Evolutionary conservation across 2,113 vertebrate species (phyloP).

Genomic region (Pantherophis guttatus): DNA sequence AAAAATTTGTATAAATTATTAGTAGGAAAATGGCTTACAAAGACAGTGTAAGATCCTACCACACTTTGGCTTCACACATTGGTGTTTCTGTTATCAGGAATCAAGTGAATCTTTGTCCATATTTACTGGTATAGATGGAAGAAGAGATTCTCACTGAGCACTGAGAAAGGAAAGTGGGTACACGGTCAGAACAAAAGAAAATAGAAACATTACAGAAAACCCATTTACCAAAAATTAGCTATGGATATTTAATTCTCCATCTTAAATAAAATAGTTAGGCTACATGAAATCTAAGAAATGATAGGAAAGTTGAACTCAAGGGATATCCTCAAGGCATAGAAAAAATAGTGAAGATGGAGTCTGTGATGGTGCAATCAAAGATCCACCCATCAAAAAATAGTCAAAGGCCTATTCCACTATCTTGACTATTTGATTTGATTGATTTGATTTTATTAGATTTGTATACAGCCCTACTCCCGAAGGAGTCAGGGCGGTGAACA

Average conservation of each 20-base stretch:
- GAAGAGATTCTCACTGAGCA: background rate
- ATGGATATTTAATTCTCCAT: background rate
- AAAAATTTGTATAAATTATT: background rate
- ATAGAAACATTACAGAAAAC: background rate
- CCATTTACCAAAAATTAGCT: background rate
- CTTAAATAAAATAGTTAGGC: background rate
- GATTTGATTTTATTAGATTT: too few species aligned
- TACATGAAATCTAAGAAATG: background rate
- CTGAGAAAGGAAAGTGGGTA: background rate
- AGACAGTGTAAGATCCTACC: background rate
- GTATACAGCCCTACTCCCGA: too few species aligned
- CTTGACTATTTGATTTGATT: background rate
- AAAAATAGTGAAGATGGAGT: background rate
- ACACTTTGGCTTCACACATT: background rate
- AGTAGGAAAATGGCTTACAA: background rate
- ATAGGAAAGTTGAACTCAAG: background rate
- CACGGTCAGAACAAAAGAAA: background rate
- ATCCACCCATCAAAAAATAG: background rate
- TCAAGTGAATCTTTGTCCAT: background rate
- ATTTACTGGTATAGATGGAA: background rate
- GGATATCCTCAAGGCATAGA: background rate
- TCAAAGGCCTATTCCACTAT: background rate
- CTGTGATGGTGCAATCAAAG: background rate
- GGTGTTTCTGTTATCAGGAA: background rate
- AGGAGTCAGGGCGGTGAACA: too few species aligned